A percentile compares a stretch with the other conserved stretches of the same genome.
These are phyloP conservation scores for Hoplostethus mediterraneus DNA, from an alignment of 2,797 vertebrate species.

Conservation along the genomic window DNA sequence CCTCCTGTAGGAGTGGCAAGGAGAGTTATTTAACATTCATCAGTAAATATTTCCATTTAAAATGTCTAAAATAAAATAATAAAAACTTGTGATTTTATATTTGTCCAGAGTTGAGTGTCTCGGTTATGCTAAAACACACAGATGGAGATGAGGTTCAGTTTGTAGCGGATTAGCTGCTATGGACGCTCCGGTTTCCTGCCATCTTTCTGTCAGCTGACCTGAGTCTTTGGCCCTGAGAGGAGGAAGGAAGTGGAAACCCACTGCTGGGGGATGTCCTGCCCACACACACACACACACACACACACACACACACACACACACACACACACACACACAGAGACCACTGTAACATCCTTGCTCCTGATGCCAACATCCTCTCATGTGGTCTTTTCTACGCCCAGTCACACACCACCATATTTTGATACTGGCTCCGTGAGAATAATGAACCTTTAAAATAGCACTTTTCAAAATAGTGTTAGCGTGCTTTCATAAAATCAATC, in stretches of 20 bases:
- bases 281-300: slow-evolving; percentile 13
- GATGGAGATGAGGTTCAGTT: not conserved
- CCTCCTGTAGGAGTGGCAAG: slow-evolving; percentile 65
- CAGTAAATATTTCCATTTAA: slow-evolving; percentile 81
- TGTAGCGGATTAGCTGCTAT: not conserved
- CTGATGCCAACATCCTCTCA: slow-evolving; percentile 3
- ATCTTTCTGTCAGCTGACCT: slow-evolving; percentile 33
- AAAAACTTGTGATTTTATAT: not conserved
- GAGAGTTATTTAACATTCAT: slow-evolving; percentile 78
- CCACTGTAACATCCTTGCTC: not conserved
- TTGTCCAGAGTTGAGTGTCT: not conserved
- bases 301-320: slow-evolving; percentile 28
- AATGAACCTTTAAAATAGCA: too few relatives aligned
- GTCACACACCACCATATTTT: too few relatives aligned
- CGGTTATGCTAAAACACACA: not conserved
- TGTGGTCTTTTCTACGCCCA: not conserved
- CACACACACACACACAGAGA: not conserved
- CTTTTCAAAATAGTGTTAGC: too few relatives aligned
- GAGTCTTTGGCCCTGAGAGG: slow-evolving; percentile 15
- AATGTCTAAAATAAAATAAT: slow-evolving; percentile 44
- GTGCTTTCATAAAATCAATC: too few relatives aligned
- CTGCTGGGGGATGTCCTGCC: slow-evolving; percentile 63
- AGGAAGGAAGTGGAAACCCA: slow-evolving; percentile 56
- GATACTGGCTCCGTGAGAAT: too few relatives aligned
- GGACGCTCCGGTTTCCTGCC: slow-evolving; percentile 31